Evolutionary conservation across 2,888 invertebrate species (phyloP).

Genomic region (Desoria tigrina): DNA sequence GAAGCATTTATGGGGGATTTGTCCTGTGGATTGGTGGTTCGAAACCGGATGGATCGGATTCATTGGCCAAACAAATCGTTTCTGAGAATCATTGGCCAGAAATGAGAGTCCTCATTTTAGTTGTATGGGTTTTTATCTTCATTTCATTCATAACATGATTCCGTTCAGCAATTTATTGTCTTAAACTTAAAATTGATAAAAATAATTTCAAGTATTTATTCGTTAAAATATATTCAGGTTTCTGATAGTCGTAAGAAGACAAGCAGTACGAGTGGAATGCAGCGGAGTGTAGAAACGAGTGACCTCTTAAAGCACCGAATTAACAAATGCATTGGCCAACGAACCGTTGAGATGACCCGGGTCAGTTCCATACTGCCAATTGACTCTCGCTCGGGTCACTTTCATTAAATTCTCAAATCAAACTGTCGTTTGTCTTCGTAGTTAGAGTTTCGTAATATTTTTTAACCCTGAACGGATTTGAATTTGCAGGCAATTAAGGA

Average conservation of each 20-base stretch:
- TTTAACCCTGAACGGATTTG: background rate
- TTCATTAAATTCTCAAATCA: no score
- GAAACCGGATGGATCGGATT: constrained; percentile 69
- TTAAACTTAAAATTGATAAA: background rate
- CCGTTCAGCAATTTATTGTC: background rate
- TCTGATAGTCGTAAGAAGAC: constrained; percentile 79
- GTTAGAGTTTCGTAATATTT: background rate
- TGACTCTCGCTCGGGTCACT: no score
- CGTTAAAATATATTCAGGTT: constrained; percentile 55
- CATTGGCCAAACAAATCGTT: constrained; percentile 72
- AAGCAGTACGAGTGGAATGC: constrained; percentile 89
- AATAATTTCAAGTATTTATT: background rate
- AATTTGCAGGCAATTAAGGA: constrained; percentile 63
- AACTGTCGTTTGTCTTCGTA: no score
- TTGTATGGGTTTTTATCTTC: constrained; percentile 63
- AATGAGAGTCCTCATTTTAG: constrained; percentile 83
- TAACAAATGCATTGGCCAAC: constrained; percentile 69
- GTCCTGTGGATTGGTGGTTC: constrained; percentile 85
- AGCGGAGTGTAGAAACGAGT: constrained; percentile 75
- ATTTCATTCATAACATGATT: background rate
- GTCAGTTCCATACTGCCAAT: constrained; percentile 53
- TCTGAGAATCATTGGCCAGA: constrained; percentile 82
- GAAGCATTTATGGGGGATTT: constrained; percentile 92
- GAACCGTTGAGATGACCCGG: constrained; percentile 63
- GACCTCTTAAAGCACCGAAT: constrained; percentile 75